phyloP scores from a whole-genome alignment of 2,113 vertebrate species.

The Pseudolaguvia tuberculata region DNA sequence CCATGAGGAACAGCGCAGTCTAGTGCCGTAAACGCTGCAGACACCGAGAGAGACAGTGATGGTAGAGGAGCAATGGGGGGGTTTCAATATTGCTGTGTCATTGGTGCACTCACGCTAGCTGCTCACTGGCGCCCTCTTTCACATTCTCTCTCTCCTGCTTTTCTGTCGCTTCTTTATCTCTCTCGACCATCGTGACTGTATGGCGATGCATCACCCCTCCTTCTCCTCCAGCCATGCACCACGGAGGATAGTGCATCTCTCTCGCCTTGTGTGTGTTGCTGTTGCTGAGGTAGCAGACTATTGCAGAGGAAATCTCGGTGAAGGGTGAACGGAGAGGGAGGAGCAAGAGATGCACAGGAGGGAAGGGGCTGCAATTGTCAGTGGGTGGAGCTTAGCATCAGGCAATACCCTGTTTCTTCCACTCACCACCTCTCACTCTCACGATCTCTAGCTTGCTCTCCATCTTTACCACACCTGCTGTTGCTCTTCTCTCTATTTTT shows the following conservation, averaged over 20 bases:
- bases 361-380: constrained; percentile 54
- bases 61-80: background rate
- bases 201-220: constrained; percentile 30
- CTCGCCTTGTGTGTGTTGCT: constrained; percentile 4
- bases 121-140: constrained; percentile 37
- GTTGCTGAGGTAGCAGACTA: constrained; percentile 57
- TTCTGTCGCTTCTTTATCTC: constrained; percentile 31
- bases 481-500: background rate
- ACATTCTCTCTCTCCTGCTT: constrained; percentile 13
- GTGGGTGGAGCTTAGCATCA: constrained; percentile 68
- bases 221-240: constrained; percentile 29
- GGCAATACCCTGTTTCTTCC: constrained; percentile 57
- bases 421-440: constrained; percentile 40
- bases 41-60: background rate
- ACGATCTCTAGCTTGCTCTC: constrained; percentile 44
- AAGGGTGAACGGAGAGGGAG: constrained; percentile 61
- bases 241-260: background rate
- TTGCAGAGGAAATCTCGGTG: constrained; percentile 63
- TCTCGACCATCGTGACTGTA: constrained; percentile 46
- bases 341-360: constrained; percentile 13
- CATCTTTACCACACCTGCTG: constrained; percentile 12
- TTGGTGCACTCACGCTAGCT: constrained; percentile 57
- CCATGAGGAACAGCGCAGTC: constrained; percentile 5
- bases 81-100: constrained; percentile 70
- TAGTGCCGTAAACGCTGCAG: constrained; percentile 21